Evolutionary conservation across 2,888 invertebrate genomes (phyloP), one percentile per base, ranked within the genome.

Genomic region (Temnothorax unifasciatus): DNA sequence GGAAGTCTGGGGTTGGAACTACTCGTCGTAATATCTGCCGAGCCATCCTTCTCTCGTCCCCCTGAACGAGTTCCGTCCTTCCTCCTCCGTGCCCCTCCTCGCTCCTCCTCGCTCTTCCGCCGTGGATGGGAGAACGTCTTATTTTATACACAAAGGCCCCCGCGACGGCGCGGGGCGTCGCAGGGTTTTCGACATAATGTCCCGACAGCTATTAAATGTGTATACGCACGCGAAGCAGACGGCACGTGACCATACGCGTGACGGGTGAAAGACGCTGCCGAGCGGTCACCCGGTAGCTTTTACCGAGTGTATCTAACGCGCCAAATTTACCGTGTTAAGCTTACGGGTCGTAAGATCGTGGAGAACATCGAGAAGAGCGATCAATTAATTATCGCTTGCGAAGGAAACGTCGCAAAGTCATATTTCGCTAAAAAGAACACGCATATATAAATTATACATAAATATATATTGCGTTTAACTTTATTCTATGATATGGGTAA

Each of bases 81-180:
- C 82, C 82, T 84, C 74, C n/a, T 9, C 15, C 15, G 3, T 13
- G 25, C 41, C n/a, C n/a, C 68, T 50, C 4, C 63, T n/a, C 6
- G 25, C 64, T 57, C n/a, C 68, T 50, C 4, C 63, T n/a, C 6
- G 25, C 64, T 57, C 85, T 91, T 92, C 92, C 92, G 57, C 38
- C 38, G 25, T 38, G 92, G 88, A 77, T 73, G 91, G 90, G 90
- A 90, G 88, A 86, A 91, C 89, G 86, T 86, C 85, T 91, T 90
- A 88, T 89, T 91, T 91, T 91, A 87, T 90, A 91, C 87, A 92
- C 90, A 92, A 92, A 91, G 87, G 90, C 86, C 25, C 52, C 89
- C 47, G 87, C 90, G 90, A 89, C 91, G 91, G 89, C 91, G 90
- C 88, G 85, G 90, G 90, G 88, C 89, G 29, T 91, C 90, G 88